phyloP scores from a whole-genome alignment of 2,113 vertebrate genomes.

The Colossoma macropomum region DNA sequence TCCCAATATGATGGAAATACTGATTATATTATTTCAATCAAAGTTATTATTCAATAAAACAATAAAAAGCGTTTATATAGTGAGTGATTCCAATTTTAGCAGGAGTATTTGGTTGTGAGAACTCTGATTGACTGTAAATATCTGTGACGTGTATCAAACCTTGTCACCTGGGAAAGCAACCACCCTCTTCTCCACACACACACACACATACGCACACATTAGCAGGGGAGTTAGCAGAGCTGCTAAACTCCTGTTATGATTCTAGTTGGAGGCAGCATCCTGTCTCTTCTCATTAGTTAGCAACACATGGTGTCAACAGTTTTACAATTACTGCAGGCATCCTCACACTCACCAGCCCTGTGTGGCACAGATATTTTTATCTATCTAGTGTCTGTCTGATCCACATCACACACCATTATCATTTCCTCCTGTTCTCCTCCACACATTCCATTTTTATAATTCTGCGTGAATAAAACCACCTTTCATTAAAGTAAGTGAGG shows the following conservation, averaged over 20 bases:
- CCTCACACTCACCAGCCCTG: background rate
- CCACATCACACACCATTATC: background rate
- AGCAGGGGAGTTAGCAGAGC: background rate
- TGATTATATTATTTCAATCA: no score
- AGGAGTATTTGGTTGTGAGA: no score
- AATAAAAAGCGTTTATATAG: no score
- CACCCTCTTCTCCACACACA: slow-evolving; percentile 27
- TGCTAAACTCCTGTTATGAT: slow-evolving; percentile 22
- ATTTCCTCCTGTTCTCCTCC: background rate
- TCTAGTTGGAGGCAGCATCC: slow-evolving; percentile 24
- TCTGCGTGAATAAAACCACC: background rate
- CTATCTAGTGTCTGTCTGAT: slow-evolving; percentile 16
- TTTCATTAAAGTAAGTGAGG: background rate
- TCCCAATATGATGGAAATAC: no score
- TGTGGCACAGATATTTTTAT: background rate
- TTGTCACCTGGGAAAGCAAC: background rate
- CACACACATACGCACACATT: slow-evolving; percentile 22
- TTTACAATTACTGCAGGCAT: slow-evolving; percentile 16
- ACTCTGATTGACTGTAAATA: background rate
- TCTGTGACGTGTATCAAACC: slow-evolving; percentile 8
- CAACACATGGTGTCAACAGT: slow-evolving; percentile 40
- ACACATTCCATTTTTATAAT: background rate
- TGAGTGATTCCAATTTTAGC: no score
- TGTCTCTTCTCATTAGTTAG: slow-evolving; percentile 37
- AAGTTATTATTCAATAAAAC: no score